These are phyloP conservation scores for Palaemon carinicauda DNA, from an alignment of 1,140 invertebrate species.

Conservation along the genomic window DNA sequence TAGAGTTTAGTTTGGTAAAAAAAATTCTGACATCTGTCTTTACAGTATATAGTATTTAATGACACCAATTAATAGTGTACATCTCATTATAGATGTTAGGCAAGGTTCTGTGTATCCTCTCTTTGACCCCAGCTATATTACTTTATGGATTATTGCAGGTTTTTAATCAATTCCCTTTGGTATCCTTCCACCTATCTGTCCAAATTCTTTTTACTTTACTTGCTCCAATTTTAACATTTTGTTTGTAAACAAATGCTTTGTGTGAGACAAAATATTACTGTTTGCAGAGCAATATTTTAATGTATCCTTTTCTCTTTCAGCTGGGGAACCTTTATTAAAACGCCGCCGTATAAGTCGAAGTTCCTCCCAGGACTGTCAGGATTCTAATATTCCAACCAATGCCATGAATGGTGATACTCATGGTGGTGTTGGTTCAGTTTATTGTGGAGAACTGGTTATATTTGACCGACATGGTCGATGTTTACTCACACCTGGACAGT, in stretches of 20 bases:
- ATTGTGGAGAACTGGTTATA: conserved; percentile 82
- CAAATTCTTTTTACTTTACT: no score
- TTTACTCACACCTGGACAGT: conserved; percentile 85
- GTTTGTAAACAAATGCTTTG: no score
- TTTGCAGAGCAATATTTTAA: no score
- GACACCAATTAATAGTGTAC: no score
- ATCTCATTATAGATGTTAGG: no score
- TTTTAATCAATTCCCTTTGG: background rate
- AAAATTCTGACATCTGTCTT: no score
- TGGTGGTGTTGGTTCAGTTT: conserved; percentile 69
- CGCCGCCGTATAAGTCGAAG: conserved; percentile 57
- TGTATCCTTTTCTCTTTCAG: conserved; percentile 2
- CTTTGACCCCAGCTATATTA: no score
- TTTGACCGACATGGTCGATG: conserved; percentile 91
- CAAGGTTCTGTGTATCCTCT: no score
- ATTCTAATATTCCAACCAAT: conserved; percentile 23
- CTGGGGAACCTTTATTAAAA: conserved; percentile 57
- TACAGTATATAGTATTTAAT: no score
- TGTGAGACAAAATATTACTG: no score
- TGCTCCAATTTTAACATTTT: no score
- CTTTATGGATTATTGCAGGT: background rate
- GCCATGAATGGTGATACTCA: conserved; percentile 23
- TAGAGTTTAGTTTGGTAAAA: no score
- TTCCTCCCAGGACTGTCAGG: conserved; percentile 47
- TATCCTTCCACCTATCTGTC: background rate